Evolutionary conservation across 2,113 vertebrate genomes (phyloP).

Genomic region (Chaetorhynchus papuensis): DNA sequence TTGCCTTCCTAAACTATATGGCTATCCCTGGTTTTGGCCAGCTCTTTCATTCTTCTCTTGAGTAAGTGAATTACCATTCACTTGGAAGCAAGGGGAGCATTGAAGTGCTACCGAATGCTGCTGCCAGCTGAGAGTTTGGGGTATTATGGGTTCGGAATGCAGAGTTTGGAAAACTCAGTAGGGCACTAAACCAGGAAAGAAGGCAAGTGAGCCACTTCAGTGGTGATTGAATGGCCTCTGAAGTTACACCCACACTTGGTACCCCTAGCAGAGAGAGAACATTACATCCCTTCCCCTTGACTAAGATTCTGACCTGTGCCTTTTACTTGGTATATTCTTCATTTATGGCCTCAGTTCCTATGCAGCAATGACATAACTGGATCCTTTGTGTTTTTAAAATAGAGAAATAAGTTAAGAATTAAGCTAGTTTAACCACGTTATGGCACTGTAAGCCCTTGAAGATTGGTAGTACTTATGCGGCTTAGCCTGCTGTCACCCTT

Average conservation of each 20-base stretch:
- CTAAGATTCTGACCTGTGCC: background rate
- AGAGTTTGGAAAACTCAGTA: background rate
- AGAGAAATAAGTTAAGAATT: background rate
- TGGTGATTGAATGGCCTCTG: background rate
- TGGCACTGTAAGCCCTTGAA: rapidly evolving
- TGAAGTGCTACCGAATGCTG: background rate
- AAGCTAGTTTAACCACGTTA: background rate
- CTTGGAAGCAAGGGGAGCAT: background rate
- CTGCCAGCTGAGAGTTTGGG: background rate
- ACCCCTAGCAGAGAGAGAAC: background rate
- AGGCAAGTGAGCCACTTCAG: background rate
- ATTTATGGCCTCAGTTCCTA: background rate
- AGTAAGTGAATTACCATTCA: background rate
- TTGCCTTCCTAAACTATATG: background rate
- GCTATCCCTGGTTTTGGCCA: background rate
- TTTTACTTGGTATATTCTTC: background rate
- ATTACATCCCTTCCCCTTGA: background rate
- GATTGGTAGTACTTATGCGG: background rate
- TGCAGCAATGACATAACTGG: background rate
- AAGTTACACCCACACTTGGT: background rate
- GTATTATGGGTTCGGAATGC: background rate
- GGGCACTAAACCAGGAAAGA: background rate
- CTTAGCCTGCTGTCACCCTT: background rate
- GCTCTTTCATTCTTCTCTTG: background rate
- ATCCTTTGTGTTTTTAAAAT: background rate